Conservation (phyloP, 2,888 invertebrate genomes). For the Cetonia aurata region DNA sequence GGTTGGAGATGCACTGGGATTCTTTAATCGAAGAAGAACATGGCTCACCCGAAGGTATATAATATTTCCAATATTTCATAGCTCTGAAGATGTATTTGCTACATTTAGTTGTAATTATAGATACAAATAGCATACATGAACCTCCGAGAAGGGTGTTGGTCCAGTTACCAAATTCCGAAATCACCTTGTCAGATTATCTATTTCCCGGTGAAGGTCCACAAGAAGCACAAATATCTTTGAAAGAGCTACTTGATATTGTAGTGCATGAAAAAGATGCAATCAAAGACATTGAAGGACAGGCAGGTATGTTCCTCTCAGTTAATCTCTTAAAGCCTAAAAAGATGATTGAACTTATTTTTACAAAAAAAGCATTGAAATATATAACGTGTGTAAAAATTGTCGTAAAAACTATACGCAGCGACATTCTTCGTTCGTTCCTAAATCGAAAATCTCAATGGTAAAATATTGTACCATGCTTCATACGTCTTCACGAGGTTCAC, state of each 20-base stretch:
- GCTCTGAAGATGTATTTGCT: too few relatives aligned
- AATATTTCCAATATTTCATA: neutral
- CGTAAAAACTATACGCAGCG: too few relatives aligned
- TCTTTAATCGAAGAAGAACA: slow-evolving; percentile 88
- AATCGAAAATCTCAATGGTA: too few relatives aligned
- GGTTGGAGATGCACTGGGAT: slow-evolving; percentile 94
- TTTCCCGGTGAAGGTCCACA: slow-evolving; percentile 91
- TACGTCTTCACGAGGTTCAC: too few relatives aligned
- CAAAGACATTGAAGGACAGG: slow-evolving; percentile 82
- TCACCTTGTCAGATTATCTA: slow-evolving; percentile 89
- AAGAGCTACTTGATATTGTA: slow-evolving; percentile 84
- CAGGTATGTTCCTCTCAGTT: slow-evolving; percentile 69
- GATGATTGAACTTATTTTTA: too few relatives aligned
- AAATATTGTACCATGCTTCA: too few relatives aligned
- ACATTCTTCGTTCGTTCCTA: too few relatives aligned
- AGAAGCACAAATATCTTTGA: slow-evolving; percentile 83
- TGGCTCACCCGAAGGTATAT: slow-evolving; percentile 76
- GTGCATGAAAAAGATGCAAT: slow-evolving; percentile 78
- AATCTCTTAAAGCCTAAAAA: slow-evolving; percentile 1
- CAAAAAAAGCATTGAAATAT: too few relatives aligned
- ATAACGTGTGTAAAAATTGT: too few relatives aligned
- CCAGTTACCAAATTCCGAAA: slow-evolving; percentile 72
- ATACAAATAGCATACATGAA: slow-evolving; percentile 86
- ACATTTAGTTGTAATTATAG: slow-evolving; percentile 63
- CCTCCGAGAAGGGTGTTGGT: slow-evolving; percentile 89